phyloP scores from a whole-genome alignment of 2,797 vertebrate genomes.

The Zenarchopterus dispar region DNA sequence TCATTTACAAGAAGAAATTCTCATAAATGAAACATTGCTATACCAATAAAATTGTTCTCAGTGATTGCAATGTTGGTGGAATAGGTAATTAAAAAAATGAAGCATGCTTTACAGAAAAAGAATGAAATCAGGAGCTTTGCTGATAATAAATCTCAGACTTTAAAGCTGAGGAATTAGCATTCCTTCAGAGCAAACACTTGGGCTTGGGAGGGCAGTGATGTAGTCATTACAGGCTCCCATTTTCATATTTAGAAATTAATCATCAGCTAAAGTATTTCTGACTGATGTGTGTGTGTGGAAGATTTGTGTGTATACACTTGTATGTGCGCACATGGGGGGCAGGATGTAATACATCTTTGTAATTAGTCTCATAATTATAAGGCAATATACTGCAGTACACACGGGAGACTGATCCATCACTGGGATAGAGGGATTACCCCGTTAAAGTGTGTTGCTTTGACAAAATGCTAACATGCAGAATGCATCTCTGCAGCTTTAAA shows the following conservation, averaged over 20 bases:
- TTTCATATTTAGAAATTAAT: conserved; percentile 74
- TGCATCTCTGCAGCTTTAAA: conserved; percentile 30
- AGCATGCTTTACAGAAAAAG: conserved; percentile 36
- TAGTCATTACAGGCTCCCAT: conserved; percentile 59
- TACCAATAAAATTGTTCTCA: conserved; percentile 25
- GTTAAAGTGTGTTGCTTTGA: conserved; percentile 65
- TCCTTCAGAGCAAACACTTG: conserved; percentile 44
- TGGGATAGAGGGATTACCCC: conserved; percentile 70
- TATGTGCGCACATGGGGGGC: conserved; percentile 35
- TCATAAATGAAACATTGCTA: conserved; percentile 31
- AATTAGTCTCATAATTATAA: conserved; percentile 84
- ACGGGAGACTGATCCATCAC: conserved; percentile 72
- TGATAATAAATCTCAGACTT: conserved; percentile 55
- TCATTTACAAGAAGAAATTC: conserved; percentile 41
- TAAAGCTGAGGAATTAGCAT: conserved; percentile 23
- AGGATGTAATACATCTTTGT: conserved; percentile 76
- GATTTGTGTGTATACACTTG: conserved; percentile 31
- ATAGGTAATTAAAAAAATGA: too few relatives aligned
- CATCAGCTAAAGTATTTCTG: conserved; percentile 67
- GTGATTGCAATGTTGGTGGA: conserved; percentile 11
- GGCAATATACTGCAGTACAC: conserved; percentile 78
- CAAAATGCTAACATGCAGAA: conserved; percentile 60
- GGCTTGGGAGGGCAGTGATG: conserved; percentile 32
- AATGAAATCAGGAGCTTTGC: conserved; percentile 48
- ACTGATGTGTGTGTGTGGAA: conserved; percentile 51